A percentile compares a stretch with the other conserved stretches of the same genome.
Evolutionary conservation across 1,140 invertebrate species (phyloP).

Genomic region (Megathymus violae): DNA sequence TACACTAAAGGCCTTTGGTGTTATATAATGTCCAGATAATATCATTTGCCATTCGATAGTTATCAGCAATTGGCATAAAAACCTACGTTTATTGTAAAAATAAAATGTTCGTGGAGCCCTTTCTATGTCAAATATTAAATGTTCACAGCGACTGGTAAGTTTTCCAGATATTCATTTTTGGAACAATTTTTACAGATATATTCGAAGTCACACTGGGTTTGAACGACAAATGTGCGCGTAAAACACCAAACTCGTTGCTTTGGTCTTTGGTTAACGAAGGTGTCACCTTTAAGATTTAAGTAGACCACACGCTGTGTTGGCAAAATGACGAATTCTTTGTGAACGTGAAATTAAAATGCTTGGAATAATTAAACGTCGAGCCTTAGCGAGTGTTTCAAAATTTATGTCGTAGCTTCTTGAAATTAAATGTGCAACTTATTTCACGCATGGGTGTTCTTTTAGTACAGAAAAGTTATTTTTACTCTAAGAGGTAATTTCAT

Average conservation of each 20-base stretch:
- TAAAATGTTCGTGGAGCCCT: too few relatives aligned
- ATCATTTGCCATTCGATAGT: too few relatives aligned
- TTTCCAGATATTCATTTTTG: background rate
- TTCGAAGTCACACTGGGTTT: background rate
- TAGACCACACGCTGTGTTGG: background rate
- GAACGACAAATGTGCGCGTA: background rate
- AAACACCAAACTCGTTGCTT: background rate
- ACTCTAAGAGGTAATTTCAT: background rate
- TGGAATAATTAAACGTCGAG: background rate
- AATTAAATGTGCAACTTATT: background rate
- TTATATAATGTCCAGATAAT: too few relatives aligned
- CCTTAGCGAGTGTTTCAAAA: background rate
- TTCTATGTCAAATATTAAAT: too few relatives aligned
- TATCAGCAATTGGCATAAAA: too few relatives aligned
- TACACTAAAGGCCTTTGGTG: too few relatives aligned
- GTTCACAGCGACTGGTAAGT: too few relatives aligned
- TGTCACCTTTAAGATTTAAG: conserved; percentile 23
- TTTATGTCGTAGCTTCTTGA: background rate
- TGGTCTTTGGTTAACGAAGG: conserved; percentile 1
- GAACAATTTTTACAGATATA: background rate
- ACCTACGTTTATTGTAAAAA: too few relatives aligned
- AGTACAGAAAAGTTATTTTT: background rate
- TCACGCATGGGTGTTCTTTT: background rate
- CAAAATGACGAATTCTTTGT: background rate
- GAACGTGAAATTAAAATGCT: background rate